These are phyloP conservation scores for Chrysemys picta DNA, from an alignment of 2,113 vertebrate species.

Conservation along the genomic window DNA sequence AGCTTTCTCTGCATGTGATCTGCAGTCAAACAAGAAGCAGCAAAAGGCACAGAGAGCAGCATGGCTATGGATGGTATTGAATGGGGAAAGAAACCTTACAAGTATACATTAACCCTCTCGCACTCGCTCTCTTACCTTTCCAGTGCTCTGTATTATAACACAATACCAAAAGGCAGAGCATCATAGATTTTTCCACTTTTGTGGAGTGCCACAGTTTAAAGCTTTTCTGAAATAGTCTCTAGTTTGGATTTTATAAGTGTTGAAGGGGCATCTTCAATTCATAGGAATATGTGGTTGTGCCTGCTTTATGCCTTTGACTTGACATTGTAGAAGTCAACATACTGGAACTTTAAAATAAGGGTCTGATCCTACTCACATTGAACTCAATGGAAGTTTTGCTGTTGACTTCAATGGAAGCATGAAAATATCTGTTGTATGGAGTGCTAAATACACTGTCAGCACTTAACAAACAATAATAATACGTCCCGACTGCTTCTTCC, in stretches of 20 bases:
- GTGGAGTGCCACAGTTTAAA: neutral
- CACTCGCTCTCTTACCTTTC: neutral
- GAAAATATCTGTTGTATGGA: neutral
- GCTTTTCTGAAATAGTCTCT: slow-evolving; percentile 23
- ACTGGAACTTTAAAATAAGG: slow-evolving; percentile 12
- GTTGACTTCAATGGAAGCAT: neutral
- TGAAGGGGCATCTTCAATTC: neutral
- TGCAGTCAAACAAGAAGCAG: neutral
- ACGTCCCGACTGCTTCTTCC: neutral
- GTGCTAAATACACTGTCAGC: neutral
- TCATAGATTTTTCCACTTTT: neutral
- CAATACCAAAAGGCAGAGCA: neutral
- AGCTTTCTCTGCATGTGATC: neutral
- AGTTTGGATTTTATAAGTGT: slow-evolving; percentile 1
- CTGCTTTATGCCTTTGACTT: slow-evolving; percentile 13
- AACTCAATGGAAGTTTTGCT: slow-evolving; percentile 17
- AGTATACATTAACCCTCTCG: neutral
- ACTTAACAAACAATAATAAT: slow-evolving; percentile 14
- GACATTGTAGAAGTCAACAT: slow-evolving; percentile 27
- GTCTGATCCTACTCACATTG: neutral
- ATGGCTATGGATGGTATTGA: fast-evolving
- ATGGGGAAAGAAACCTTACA: neutral
- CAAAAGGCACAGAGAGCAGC: neutral
- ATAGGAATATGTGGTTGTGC: neutral
- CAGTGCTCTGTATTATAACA: neutral